These are phyloP conservation scores for Cataglyphis altisquamis DNA, from an alignment of 2,888 invertebrate species.

Conservation along the genomic window DNA sequence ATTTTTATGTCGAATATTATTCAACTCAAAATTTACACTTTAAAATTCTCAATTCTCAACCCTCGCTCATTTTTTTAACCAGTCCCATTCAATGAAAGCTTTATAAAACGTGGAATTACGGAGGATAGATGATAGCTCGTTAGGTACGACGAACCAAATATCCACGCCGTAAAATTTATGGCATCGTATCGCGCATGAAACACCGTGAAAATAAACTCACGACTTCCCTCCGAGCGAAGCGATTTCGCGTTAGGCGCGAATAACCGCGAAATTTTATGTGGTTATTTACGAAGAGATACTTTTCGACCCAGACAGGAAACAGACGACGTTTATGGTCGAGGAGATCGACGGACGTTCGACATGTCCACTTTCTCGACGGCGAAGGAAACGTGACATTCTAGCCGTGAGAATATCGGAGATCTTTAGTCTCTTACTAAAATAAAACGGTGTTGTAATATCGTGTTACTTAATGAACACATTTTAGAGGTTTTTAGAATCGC, in stretches of 20 bases:
- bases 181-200: conserved; percentile 57
- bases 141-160: conserved; percentile 62
- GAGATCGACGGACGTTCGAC: conserved; percentile 76
- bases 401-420: conserved; percentile 40
- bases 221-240: conserved; percentile 33
- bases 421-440: conserved; percentile 2
- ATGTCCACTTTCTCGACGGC: conserved; percentile 72
- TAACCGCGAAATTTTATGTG: conserved; percentile 63
- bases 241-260: conserved; percentile 36
- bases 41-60: not conserved
- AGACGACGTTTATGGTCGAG: conserved; percentile 75
- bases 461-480: conserved; percentile 29
- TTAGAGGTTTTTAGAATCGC: not conserved
- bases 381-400: conserved; percentile 67
- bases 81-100: not conserved
- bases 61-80: not conserved
- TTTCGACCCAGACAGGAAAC: conserved; percentile 64
- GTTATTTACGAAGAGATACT: conserved; percentile 73
- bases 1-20: not conserved
- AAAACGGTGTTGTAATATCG: conserved; percentile 13
- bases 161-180: conserved; percentile 60
- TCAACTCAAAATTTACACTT: not conserved
- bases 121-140: not conserved
- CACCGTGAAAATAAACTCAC: conserved; percentile 74
- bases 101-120: not conserved